Base-by-base conservation (phyloP, 2,888 invertebrate species). In the Ischnus inquisitorius region DNA sequence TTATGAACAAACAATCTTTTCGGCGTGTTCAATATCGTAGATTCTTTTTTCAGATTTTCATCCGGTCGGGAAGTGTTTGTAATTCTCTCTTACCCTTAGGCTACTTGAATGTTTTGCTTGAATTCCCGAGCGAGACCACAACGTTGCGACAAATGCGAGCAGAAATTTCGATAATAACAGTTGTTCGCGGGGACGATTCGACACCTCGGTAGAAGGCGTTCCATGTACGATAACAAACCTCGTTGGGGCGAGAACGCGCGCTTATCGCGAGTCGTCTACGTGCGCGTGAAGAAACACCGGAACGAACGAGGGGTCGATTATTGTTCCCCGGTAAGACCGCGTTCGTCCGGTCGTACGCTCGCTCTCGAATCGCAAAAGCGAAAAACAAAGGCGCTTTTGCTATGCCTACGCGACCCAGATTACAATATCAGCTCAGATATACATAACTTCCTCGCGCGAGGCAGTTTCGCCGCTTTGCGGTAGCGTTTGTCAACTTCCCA, bases 221-320 rank as follows among this genome's bases (percentile, higher is more conserved):
- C 22, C 10, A 16, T 41, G 43, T 39, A 65, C 65, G 65, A 65
- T 43, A 65, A 65, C 65, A 65, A 65, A 6, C 19, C 19, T n/a
- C 43, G 8, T 19, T 19, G 12, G 12, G 41, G 19, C n/a, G 19
- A 0, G 41, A 43, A 65, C 43, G 65, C 41, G 39, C 22, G 43
- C 65, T 65, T 22, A 65, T 65, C 65, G 16, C 2, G 22, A 16
- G 54, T 12, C 22, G 22, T 3, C 10, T 54, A 54, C 54, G 54
- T 54, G 54, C 19, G 10, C 8, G 54, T 3, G 22, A 54, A 54
- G 19, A 54, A 54, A 19, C 54, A 22, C 22, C 8, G 22, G 54
- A 54, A 22, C 54, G 19, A 65, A 16, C 65, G 65, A 65, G n/a
- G 14, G 1, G 54, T 54, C 54, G 22, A 65, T 65, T 65, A 39